Evolutionary conservation across 2,113 vertebrate species (phyloP).

Genomic region (Cichladusa arquata): DNA sequence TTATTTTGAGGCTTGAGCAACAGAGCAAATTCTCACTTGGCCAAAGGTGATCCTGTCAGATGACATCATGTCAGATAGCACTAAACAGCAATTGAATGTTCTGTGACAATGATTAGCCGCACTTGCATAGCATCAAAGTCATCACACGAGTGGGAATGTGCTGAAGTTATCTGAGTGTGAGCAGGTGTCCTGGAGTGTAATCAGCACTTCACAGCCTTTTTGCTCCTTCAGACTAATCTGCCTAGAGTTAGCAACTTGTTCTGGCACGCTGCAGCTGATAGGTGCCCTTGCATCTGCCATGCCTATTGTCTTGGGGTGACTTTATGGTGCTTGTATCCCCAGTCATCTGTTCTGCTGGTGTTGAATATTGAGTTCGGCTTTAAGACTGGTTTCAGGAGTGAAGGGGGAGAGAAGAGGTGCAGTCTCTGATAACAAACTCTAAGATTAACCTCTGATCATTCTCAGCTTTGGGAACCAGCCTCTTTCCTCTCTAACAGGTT

Average conservation of each 20-base stretch:
- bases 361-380: too few relatives aligned
- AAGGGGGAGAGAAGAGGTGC: too few relatives aligned
- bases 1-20: neutral
- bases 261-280: neutral
- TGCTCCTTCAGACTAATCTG: neutral
- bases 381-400: too few relatives aligned
- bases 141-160: neutral
- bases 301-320: too few relatives aligned
- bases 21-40: neutral
- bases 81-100: neutral
- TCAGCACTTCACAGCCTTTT: neutral
- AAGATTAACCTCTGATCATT: neutral
- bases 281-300: neutral
- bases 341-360: too few relatives aligned
- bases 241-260: neutral
- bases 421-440: too few relatives aligned
- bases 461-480: neutral
- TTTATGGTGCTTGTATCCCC: too few relatives aligned
- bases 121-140: neutral
- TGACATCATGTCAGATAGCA: neutral
- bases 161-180: neutral
- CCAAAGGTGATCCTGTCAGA: neutral
- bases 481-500: neutral
- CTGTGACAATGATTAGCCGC: neutral
- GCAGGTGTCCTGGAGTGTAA: neutral